Evolutionary conservation across 2,797 vertebrate genomes (phyloP).

Genomic region (Zenarchopterus dispar): DNA sequence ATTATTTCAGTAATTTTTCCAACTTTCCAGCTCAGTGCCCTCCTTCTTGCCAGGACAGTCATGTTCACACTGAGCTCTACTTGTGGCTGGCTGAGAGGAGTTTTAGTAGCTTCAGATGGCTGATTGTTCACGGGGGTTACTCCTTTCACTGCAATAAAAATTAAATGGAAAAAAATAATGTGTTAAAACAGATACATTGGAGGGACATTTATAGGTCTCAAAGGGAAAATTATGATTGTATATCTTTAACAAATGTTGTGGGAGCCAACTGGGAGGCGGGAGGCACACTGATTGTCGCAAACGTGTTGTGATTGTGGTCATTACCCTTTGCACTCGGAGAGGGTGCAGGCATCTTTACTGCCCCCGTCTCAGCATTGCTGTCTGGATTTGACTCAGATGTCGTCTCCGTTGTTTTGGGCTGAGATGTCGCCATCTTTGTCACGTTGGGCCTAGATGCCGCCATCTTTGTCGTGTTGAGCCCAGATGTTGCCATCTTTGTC

Average conservation of each 20-base stretch:
- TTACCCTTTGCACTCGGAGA: constrained; percentile 9
- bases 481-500: not conserved
- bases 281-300: too few relatives aligned
- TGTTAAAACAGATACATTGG: too few relatives aligned
- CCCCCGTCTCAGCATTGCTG: too few relatives aligned
- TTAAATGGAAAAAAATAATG: too few relatives aligned
- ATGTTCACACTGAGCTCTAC: constrained; percentile 40
- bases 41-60: constrained; percentile 63
- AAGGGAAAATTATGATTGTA: too few relatives aligned
- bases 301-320: too few relatives aligned
- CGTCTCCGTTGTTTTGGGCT: not conserved
- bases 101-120: not conserved
- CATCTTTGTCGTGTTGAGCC: too few relatives aligned
- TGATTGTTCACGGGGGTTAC: not conserved
- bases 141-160: not conserved
- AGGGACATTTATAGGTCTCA: too few relatives aligned
- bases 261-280: too few relatives aligned
- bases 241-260: too few relatives aligned
- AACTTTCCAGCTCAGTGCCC: constrained; percentile 51
- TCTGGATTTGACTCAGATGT: not conserved
- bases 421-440: not conserved
- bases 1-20: constrained; percentile 60
- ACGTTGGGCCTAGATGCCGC: not conserved
- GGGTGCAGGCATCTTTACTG: rapidly evolving
- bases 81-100: not conserved